A percentile compares a stretch with the other conserved stretches of the same genome.
These are phyloP conservation scores for Brachylomia viminalis DNA, from an alignment of 2,888 invertebrate genomes.

Conservation along the genomic window DNA sequence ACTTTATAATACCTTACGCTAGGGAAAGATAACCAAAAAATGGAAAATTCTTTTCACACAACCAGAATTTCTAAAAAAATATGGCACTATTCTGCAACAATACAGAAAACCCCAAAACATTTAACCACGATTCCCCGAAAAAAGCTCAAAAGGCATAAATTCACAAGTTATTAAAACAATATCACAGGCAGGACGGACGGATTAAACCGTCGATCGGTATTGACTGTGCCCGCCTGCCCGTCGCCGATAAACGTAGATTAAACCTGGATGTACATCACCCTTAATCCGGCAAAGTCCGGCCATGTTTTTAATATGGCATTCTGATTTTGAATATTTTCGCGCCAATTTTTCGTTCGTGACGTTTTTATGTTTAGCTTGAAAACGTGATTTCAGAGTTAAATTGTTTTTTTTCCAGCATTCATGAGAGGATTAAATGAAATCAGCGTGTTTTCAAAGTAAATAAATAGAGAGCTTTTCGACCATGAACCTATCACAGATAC, in stretches of 20 bases:
- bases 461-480: neutral
- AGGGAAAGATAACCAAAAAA: neutral
- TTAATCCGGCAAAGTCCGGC: slow-evolving; percentile 75
- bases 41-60: neutral
- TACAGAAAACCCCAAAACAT: slow-evolving; percentile 9
- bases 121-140: slow-evolving; percentile 22
- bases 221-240: slow-evolving; percentile 80
- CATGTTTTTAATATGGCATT: slow-evolving; percentile 75
- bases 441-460: neutral
- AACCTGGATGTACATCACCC: slow-evolving; percentile 81
- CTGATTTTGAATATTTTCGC: slow-evolving; percentile 66
- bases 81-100: slow-evolving; percentile 5
- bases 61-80: neutral
- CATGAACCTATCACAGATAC: neutral
- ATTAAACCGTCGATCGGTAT: slow-evolving; percentile 84
- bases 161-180: slow-evolving; percentile 72
- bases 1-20: neutral
- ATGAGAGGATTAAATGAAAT: neutral
- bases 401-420: neutral
- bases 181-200: slow-evolving; percentile 75
- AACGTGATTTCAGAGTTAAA: slow-evolving; percentile 1
- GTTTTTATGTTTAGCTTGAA: slow-evolving; percentile 33
- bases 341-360: slow-evolving; percentile 25
- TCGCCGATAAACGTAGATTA: slow-evolving; percentile 87
- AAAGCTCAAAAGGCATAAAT: slow-evolving; percentile 63